Conservation (phyloP, 2,113 vertebrate genomes). For the Tretioscincus oriximinensis region DNA sequence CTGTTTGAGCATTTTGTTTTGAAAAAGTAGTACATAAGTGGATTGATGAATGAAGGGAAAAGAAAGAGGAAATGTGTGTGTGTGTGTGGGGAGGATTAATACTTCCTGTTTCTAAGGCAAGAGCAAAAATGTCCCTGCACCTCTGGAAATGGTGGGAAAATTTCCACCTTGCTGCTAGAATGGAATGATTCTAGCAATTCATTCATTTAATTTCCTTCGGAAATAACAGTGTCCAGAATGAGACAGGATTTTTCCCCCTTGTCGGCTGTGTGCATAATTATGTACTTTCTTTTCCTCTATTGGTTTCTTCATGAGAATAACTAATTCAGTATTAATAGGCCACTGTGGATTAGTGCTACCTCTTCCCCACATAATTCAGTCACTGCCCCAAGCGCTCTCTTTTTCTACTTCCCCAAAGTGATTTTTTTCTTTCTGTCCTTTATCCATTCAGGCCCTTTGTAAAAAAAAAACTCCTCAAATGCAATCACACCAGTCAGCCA, state of each 20-base stretch:
- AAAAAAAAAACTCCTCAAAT: neutral
- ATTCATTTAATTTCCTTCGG: neutral
- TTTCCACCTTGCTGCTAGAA: neutral
- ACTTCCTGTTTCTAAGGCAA: too few species aligned
- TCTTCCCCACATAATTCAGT: neutral
- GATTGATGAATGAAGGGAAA: too few species aligned
- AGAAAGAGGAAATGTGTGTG: too few species aligned
- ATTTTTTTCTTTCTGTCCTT: neutral
- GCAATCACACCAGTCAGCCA: neutral
- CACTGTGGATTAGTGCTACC: neutral
- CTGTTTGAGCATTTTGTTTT: too few species aligned
- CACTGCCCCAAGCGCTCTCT: neutral
- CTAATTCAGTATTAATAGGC: neutral
- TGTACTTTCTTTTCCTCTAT: neutral
- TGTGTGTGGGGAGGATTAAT: too few species aligned
- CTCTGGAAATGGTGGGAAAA: too few species aligned
- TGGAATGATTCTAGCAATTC: too few species aligned
- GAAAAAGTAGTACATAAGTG: too few species aligned
- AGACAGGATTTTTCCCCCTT: neutral
- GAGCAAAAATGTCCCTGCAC: too few species aligned
- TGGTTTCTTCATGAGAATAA: neutral
- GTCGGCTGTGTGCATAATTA: neutral
- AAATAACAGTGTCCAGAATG: neutral
- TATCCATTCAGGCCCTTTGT: constrained; percentile 10
- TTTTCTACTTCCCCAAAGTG: neutral